Evolutionary conservation across 1,140 invertebrate species (phyloP).

Genomic region (Saccostrea cuccullata): DNA sequence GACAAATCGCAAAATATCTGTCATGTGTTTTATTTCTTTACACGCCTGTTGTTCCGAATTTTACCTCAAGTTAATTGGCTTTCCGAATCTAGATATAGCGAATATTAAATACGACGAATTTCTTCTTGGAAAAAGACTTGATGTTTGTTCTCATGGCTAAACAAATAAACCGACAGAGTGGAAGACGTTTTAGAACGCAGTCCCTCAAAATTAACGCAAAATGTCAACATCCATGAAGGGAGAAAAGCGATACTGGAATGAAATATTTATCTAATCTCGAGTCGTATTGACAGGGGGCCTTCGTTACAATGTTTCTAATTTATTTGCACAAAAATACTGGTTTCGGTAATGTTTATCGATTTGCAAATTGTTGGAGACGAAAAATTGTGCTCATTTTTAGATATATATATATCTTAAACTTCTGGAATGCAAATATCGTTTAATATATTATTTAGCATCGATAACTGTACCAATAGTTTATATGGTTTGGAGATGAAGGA

Average conservation of each 20-base stretch:
- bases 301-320: conserved; percentile 36
- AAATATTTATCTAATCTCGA: conserved; percentile 36
- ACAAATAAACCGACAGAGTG: neutral
- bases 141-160: conserved; percentile 13
- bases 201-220: conserved; percentile 35
- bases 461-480: neutral
- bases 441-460: neutral
- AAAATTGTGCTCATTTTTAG: conserved; percentile 8
- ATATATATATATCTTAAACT: neutral
- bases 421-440: neutral
- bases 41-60: neutral
- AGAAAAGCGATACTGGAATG: conserved; percentile 25
- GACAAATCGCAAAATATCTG: no score
- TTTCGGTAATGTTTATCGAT: conserved; percentile 27
- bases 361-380: neutral
- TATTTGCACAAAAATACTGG: conserved; percentile 24
- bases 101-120: conserved; percentile 2
- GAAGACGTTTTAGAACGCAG: conserved; percentile 14
- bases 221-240: conserved; percentile 31
- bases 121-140: neutral
- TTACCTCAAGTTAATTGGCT: neutral
- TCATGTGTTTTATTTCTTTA: neutral
- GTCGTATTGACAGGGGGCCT: conserved; percentile 20
- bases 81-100: neutral
- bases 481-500: neutral